Conservation (phyloP, 2,888 invertebrate species). For the Tipula lateralis region DNA sequence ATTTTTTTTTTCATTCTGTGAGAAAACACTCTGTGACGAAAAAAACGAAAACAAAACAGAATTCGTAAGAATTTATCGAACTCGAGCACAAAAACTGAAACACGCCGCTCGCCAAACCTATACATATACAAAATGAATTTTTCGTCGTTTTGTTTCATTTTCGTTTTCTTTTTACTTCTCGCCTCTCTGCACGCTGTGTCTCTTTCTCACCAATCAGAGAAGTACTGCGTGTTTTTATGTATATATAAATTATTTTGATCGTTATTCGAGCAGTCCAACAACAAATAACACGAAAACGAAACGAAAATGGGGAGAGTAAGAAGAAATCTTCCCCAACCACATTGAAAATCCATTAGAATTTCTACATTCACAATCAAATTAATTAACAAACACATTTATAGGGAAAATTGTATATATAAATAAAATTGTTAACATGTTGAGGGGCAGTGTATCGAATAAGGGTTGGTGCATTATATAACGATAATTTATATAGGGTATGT, state of each 20-base stretch:
- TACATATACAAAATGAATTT: not conserved
- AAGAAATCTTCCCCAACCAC: conserved; percentile 9
- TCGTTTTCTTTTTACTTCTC: not conserved
- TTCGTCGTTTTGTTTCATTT: not conserved
- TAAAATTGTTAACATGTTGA: not conserved
- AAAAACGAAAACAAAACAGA: not conserved
- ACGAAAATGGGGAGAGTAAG: not conserved
- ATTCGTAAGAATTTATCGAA: not conserved
- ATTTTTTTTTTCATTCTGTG: not conserved
- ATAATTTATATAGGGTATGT: too few species aligned
- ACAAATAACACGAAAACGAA: not conserved
- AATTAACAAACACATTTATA: not conserved
- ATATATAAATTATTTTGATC: not conserved
- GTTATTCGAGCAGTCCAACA: not conserved
- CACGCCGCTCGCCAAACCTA: not conserved
- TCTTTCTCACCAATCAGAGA: not conserved
- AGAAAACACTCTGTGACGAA: not conserved
- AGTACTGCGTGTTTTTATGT: not conserved
- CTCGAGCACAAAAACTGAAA: not conserved
- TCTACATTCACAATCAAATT: conserved; percentile 19
- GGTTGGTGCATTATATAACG: not conserved
- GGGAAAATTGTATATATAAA: not conserved
- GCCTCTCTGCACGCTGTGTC: not conserved
- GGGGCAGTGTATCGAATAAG: too few species aligned
- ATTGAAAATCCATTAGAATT: conserved; percentile 24